Conservation (phyloP, 64 coral and sea anemone species). For the Montipora sp. region DNA sequence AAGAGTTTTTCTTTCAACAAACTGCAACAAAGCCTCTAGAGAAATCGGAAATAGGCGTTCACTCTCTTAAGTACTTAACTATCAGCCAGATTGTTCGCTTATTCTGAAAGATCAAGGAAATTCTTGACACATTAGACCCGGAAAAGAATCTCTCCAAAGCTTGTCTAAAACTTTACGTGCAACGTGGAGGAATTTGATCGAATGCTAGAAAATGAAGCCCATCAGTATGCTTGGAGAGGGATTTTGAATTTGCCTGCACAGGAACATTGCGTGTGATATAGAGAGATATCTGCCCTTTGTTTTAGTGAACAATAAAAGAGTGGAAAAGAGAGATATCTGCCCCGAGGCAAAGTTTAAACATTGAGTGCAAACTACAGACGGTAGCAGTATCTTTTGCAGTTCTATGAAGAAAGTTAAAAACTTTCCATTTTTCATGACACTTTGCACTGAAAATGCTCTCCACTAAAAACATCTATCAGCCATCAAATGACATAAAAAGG, state of each 20-base stretch:
- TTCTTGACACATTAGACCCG: neutral
- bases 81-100: neutral
- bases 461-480: neutral
- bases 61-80: slow-evolving; percentile 1
- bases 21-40: slow-evolving; percentile 7
- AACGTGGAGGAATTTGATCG: neutral
- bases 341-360: neutral
- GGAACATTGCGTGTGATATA: slow-evolving; percentile 20
- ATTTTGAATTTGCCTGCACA: neutral
- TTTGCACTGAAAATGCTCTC: neutral
- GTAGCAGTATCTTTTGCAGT: neutral
- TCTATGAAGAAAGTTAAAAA: neutral
- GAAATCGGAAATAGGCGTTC: slow-evolving; percentile 27
- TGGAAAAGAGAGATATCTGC: slow-evolving; percentile 3
- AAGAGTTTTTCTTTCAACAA: neutral
- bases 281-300: slow-evolving; percentile 32
- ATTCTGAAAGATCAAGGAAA: neutral
- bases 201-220: neutral
- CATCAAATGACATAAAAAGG: neutral
- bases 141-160: neutral
- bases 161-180: neutral
- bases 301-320: slow-evolving; percentile 17
- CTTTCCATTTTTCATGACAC: neutral
- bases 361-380: neutral
- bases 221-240: neutral